Conservation (phyloP, 2,113 vertebrate species). For the Pelecanoides urinatrix region DNA sequence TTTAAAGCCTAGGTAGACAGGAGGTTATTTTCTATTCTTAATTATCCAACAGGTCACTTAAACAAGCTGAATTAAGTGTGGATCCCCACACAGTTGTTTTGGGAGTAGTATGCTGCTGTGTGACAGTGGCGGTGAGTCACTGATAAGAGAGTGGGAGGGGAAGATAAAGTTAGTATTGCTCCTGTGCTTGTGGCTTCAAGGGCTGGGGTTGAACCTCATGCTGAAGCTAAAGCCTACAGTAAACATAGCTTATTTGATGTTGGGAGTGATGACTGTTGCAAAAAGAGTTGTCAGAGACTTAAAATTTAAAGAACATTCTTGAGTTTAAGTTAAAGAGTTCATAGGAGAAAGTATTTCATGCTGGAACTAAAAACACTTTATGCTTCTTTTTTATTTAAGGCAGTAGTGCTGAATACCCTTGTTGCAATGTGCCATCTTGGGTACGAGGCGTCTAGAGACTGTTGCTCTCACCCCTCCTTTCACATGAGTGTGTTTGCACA, state of each 20-base stretch:
- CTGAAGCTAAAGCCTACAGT: background rate
- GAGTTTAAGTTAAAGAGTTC: background rate
- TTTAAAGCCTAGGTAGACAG: background rate
- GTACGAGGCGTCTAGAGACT: background rate
- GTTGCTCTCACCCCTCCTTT: background rate
- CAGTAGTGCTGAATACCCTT: background rate
- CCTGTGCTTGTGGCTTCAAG: background rate
- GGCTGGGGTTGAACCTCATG: background rate
- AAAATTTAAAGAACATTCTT: background rate
- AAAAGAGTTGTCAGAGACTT: background rate
- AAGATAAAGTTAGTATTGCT: background rate
- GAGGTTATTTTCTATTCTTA: background rate
- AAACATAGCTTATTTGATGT: background rate
- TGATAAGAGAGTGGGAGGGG: background rate
- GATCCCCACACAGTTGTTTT: background rate
- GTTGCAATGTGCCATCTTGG: background rate
- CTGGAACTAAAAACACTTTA: background rate
- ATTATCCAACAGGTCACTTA: background rate
- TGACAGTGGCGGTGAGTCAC: background rate
- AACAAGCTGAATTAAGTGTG: background rate
- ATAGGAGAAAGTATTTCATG: background rate
- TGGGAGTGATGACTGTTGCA: background rate
- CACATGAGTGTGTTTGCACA: background rate
- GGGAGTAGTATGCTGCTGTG: background rate
- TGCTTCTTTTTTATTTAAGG: background rate